Conservation (phyloP, 2,797 vertebrate species). For the Microctenopoma lineatum region DNA sequence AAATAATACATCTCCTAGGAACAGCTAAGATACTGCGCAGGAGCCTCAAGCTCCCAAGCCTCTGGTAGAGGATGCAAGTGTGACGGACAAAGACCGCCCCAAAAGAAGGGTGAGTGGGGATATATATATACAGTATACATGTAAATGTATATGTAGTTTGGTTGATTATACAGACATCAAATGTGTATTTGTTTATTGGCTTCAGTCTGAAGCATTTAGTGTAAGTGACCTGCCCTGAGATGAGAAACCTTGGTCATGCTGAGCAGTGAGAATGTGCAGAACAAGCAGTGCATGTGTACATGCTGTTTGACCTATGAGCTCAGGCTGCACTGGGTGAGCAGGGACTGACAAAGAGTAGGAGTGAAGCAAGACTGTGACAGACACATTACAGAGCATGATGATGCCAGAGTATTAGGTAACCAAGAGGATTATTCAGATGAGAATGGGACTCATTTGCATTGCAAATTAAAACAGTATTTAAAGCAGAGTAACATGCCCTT, state of each 20-base stretch:
- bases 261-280: slow-evolving; percentile 6
- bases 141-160: too few relatives aligned
- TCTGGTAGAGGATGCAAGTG: too few relatives aligned
- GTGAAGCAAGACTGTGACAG: slow-evolving; percentile 4
- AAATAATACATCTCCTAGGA: too few relatives aligned
- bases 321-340: neutral
- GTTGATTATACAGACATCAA: too few relatives aligned
- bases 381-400: slow-evolving; percentile 34
- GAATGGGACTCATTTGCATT: slow-evolving; percentile 74
- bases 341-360: slow-evolving; percentile 13
- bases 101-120: too few relatives aligned
- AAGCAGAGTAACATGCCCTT: slow-evolving; percentile 78
- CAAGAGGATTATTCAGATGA: slow-evolving; percentile 76
- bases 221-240: neutral
- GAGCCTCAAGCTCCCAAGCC: too few relatives aligned
- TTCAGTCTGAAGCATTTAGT: neutral
- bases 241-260: neutral
- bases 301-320: slow-evolving; percentile 28
- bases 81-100: too few relatives aligned
- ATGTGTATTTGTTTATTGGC: too few relatives aligned
- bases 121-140: too few relatives aligned
- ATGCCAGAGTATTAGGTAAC: slow-evolving; percentile 67
- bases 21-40: too few relatives aligned
- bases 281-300: slow-evolving; percentile 7
- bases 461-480: slow-evolving; percentile 76